Evolutionary conservation across 2,113 vertebrate species (phyloP), one percentile per base, ranked within the genome.

Genomic region (Gadus chalcogrammus): DNA sequence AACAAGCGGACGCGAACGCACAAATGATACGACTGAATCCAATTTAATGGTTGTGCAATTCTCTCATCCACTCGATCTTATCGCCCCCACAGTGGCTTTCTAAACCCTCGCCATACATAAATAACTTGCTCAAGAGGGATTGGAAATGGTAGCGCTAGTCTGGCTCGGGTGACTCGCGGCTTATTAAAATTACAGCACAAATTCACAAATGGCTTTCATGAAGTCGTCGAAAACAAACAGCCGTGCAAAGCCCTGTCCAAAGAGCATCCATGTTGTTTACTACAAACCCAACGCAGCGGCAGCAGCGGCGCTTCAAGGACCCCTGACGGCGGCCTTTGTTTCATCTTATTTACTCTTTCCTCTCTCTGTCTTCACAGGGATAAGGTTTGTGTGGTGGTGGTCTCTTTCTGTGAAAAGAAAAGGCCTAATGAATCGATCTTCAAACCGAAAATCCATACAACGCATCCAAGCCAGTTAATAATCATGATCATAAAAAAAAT

Each of bases 31-130:
- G 72, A 78, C 79, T 78, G 77, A 82, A 74, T 82, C 77, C 79
- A 75, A 74, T 84, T 82, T 84, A 78, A 80, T 84, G 78, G 70
- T 71, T 82, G 72, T 72, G 75, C 80, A 67, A 75, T 80, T 78
- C 78, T 75, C 67, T 69, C 80, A 70, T 74, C 68, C 64, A 48
- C 62, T 53, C 60, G 70, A 77, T 79, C 65, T 67, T 64, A 80
- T 76, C 76, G 76, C 56, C 76, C 73, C 71, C 63, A 76, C 72
- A 76, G 70, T 63, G 62, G 67, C 62, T 79, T 78, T 82, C 80
- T 71, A 76, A 76, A 77, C 79, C 81, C 42, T 87, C 66, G 65
- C 61, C 71, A 71, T 84, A 85, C 83, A 79, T 82, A 85, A 83
- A 88, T 74, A 84, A 76, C 70, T 67, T 68, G 72, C 74, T 72